A percentile compares a stretch with the other conserved stretches of the same genome.
Conservation (phyloP, 2,797 vertebrate genomes). For the Leuciscus waleckii region DNA sequence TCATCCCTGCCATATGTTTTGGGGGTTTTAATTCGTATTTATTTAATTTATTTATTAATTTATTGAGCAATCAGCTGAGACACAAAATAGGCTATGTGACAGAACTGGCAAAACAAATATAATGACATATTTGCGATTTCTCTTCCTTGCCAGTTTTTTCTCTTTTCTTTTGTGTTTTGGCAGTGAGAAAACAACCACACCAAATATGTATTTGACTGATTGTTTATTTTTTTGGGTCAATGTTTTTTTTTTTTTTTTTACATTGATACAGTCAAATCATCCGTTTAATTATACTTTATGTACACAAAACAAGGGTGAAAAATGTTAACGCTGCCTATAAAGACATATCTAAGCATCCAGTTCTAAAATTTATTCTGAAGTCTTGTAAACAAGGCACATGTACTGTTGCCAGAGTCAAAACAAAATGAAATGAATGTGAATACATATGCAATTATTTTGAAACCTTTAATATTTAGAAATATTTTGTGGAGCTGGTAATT, state of each 20-base stretch:
- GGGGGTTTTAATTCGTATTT: not conserved
- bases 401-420: conserved; percentile 45
- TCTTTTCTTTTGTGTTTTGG: not conserved
- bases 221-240: conserved; percentile 68
- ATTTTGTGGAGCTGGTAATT: not conserved
- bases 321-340: conserved; percentile 28
- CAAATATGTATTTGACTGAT: conserved; percentile 49
- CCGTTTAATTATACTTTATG: conserved; percentile 51
- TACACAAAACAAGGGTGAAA: conserved; percentile 52
- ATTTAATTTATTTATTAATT: not conserved
- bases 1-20: not conserved
- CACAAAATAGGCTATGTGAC: not conserved
- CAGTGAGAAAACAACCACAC: conserved; percentile 3
- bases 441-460: conserved; percentile 17
- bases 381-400: conserved; percentile 54
- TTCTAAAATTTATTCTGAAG: conserved; percentile 33
- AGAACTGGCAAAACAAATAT: not conserved
- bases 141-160: not conserved
- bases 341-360: conserved; percentile 36
- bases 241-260: conserved; percentile 41
- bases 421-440: conserved; percentile 22
- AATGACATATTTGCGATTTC: not conserved
- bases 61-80: not conserved
- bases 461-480: conserved; percentile 13
- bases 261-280: conserved; percentile 53